Conservation (phyloP, 2,888 invertebrate species). For the Pasiphila rectangulata region DNA sequence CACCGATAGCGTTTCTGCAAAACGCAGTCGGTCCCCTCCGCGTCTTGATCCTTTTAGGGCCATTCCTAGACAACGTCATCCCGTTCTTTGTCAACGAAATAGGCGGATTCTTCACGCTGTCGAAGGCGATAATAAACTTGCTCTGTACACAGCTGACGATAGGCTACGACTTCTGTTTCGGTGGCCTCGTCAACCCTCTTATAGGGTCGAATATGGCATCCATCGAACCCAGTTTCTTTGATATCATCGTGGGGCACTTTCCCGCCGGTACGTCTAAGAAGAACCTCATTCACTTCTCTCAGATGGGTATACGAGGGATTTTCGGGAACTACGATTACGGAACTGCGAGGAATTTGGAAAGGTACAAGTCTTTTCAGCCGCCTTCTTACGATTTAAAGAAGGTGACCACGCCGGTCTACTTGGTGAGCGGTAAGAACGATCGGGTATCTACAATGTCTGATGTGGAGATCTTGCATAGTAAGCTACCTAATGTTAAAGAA, state of each 20-base stretch:
- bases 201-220: constrained; percentile 35
- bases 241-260: constrained; percentile 37
- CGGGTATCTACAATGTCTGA: constrained; percentile 41
- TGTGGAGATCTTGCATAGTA: constrained; percentile 31
- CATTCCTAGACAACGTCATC: constrained; percentile 28
- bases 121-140: constrained; percentile 30
- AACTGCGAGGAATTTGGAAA: constrained; percentile 31
- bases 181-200: constrained; percentile 30
- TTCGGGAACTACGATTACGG: constrained; percentile 53
- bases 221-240: constrained; percentile 40
- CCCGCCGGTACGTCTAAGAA: constrained; percentile 48
- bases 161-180: constrained; percentile 38
- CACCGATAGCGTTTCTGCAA: constrained; percentile 29
- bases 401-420: constrained; percentile 40
- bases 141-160: constrained; percentile 31
- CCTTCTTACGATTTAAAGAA: constrained; percentile 48
- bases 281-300: constrained; percentile 45
- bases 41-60: constrained; percentile 22
- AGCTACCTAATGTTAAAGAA: constrained; percentile 41
- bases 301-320: constrained; percentile 35
- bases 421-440: constrained; percentile 47
- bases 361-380: constrained; percentile 38
- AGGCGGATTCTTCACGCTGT: constrained; percentile 28
- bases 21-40: constrained; percentile 18
- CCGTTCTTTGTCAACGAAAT: constrained; percentile 32